Evolutionary conservation across 2,888 invertebrate species (phyloP), one percentile per base, ranked within the genome.

Genomic region (Nowickia ferox): DNA sequence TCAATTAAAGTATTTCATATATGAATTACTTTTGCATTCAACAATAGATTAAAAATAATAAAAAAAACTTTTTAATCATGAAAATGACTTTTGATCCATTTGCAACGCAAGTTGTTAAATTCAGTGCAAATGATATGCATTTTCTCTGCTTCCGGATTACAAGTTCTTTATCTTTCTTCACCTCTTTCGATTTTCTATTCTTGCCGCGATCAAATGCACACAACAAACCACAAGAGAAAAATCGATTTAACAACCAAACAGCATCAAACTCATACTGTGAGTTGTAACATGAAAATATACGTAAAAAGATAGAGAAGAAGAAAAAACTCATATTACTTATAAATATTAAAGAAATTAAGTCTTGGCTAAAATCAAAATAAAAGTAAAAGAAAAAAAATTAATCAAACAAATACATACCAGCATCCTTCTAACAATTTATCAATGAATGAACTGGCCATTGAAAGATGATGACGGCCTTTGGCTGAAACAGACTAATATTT

Each of bases 401-500:
- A 53, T n/a, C 51, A 15, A 38, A 74, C 30, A 30, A 38, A 61
- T 38, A 19, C 9, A 30, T 6, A 46, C 9, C 44, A 30, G 0
- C 40, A 22, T 38, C 30, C 13, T 40, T 48, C 40, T 9, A 59
- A 59, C 77, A 48, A 68, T 59, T 77, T 51, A 68, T 68, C 59
- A 79, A 71, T 71, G 38, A 53, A 71, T n/a, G 38, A 46, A 38
- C 53, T 53, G 44, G 30, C 30, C 30, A 30, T 0, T 30, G 30
- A 30, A 30, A 30, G 71, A 61, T 51, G 17, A 78, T 78, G 69
- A 59, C 53, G 78, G 51, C 61, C 22, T 69, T 66, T 61, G 61
- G 13, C 59, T 59, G 48, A 77, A 57, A 40, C 10, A 40, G 40
- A 51, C 19, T 77, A 22, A 75, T 63, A 6, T 30, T 30, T 30